Evolutionary conservation across 2,888 invertebrate genomes (phyloP).

Genomic region (Acrobasis suavella): DNA sequence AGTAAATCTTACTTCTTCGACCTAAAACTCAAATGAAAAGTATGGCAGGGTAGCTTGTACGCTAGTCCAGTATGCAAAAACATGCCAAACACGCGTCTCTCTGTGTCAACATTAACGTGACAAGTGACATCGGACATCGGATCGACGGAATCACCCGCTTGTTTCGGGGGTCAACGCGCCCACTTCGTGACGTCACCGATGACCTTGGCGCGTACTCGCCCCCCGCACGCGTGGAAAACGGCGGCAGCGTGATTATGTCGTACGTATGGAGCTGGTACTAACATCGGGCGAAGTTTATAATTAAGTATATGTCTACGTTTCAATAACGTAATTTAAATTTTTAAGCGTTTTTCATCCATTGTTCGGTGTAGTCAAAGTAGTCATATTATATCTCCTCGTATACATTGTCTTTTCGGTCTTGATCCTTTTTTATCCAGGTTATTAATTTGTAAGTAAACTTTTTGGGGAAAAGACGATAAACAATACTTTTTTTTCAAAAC

Average conservation of each 20-base stretch:
- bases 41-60: too few species aligned
- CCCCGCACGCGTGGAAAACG: slow-evolving; percentile 61
- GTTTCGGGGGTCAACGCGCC: slow-evolving; percentile 75
- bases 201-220: slow-evolving; percentile 75
- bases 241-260: slow-evolving; percentile 46
- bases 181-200: slow-evolving; percentile 70
- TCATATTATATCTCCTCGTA: neutral
- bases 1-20: too few species aligned
- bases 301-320: neutral
- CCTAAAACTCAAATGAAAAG: too few species aligned
- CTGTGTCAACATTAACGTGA: slow-evolving; percentile 51
- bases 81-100: slow-evolving; percentile 32
- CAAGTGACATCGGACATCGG: slow-evolving; percentile 52
- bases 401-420: too few species aligned
- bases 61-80: neutral
- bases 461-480: too few species aligned
- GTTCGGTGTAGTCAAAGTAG: neutral
- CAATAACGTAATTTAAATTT: too few species aligned
- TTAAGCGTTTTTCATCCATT: too few species aligned
- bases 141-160: slow-evolving; percentile 40
- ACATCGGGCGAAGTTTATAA: neutral
- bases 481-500: too few species aligned
- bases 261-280: slow-evolving; percentile 34
- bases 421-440: neutral
- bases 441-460: too few species aligned